phyloP scores from a whole-genome alignment of 2,113 vertebrate genomes.

The Lethenteron reissneri region DNA sequence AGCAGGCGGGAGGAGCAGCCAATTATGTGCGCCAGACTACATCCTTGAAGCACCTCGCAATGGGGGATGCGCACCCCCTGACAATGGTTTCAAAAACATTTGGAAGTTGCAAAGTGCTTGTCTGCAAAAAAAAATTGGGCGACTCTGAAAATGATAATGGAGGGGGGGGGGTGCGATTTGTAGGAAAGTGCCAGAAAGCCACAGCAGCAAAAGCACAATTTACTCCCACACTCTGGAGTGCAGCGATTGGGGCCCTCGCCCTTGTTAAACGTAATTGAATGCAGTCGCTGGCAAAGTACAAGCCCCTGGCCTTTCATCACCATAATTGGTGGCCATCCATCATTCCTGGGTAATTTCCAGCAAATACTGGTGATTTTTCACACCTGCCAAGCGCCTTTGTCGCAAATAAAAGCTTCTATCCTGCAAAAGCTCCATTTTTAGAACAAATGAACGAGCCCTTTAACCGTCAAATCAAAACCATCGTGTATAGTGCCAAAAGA shows the following conservation, averaged over 20 bases:
- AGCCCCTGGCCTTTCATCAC: conserved; percentile 3
- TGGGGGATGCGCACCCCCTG: too few relatives aligned
- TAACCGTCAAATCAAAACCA: too few relatives aligned
- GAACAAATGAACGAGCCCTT: too few relatives aligned
- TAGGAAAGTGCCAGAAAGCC: conserved; percentile 5
- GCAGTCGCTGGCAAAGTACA: conserved; percentile 1
- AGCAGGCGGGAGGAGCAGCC: too few relatives aligned
- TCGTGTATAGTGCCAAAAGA: too few relatives aligned
- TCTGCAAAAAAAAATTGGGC: too few relatives aligned
- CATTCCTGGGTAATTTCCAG: conserved; percentile 2
- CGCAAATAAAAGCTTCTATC: too few relatives aligned
- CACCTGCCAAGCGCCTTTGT: background rate
- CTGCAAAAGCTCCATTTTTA: too few relatives aligned
- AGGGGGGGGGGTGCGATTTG: background rate
- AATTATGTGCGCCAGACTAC: too few relatives aligned
- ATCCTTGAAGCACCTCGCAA: too few relatives aligned
- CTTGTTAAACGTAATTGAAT: conserved; percentile 6
- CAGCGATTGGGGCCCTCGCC: background rate
- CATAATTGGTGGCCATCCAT: conserved; percentile 5
- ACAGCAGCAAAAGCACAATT: background rate
- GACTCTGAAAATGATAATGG: conserved; percentile 3
- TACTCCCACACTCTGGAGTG: conserved; percentile 6
- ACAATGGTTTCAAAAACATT: too few relatives aligned
- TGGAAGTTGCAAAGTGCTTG: too few relatives aligned
- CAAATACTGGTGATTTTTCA: conserved; percentile 5